These are phyloP conservation scores for Odontocolon sp. DNA, from an alignment of 2,888 invertebrate species.

Conservation along the genomic window DNA sequence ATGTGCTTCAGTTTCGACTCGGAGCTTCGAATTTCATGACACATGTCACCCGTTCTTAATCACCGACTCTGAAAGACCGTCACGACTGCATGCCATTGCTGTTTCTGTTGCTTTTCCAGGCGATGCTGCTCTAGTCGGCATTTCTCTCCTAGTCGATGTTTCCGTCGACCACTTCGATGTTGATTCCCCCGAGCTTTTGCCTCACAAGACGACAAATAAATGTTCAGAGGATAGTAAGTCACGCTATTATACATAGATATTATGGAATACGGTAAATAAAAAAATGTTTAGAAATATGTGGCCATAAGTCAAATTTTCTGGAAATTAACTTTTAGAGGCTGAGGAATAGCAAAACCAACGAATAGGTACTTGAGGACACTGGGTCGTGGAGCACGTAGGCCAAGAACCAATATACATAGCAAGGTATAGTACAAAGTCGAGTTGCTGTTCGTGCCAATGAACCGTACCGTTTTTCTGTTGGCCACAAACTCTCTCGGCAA, in stretches of 20 bases:
- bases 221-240: background rate
- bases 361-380: background rate
- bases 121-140: background rate
- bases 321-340: background rate
- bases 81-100: conserved; percentile 23
- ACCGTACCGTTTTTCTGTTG: conserved; percentile 23
- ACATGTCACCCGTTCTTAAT: conserved; percentile 72
- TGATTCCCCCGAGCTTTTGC: background rate
- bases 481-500: conserved; percentile 25
- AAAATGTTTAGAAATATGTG: background rate
- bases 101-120: conserved; percentile 35
- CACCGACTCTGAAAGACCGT: conserved; percentile 59
- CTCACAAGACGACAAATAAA: background rate
- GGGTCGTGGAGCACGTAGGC: background rate
- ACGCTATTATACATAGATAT: background rate
- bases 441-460: conserved; percentile 28
- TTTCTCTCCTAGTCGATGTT: conserved; percentile 32
- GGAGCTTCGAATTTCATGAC: conserved; percentile 70
- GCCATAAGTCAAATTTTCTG: conserved; percentile 11
- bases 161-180: conserved; percentile 15
- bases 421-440: background rate
- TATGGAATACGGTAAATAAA: background rate
- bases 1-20: conserved; percentile 44
- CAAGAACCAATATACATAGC: conserved; percentile 29
- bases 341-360: background rate